Conservation (phyloP, 1,140 invertebrate genomes). For the Mamestra configurata region DNA sequence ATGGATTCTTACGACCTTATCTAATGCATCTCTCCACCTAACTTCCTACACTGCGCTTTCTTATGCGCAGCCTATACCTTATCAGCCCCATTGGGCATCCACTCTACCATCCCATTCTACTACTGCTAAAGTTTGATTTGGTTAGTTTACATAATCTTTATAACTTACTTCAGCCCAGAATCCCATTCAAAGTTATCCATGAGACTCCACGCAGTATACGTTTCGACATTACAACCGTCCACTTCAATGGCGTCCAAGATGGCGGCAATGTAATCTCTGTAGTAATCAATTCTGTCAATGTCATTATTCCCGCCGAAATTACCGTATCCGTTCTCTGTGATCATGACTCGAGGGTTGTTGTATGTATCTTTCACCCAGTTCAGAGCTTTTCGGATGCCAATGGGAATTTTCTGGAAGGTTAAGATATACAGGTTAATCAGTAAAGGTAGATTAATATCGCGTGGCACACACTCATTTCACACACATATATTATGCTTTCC, state of each 20-base stretch:
- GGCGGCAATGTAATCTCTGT: conserved; percentile 88
- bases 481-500: too few species aligned
- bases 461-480: too few species aligned
- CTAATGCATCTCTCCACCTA: too few species aligned
- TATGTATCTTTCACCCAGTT: conserved; percentile 76
- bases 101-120: background rate
- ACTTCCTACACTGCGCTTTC: too few species aligned
- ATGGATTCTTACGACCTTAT: too few species aligned
- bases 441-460: too few species aligned
- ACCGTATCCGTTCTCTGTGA: conserved; percentile 86
- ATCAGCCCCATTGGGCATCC: background rate
- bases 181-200: conserved; percentile 81
- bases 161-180: conserved; percentile 63
- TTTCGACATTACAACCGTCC: conserved; percentile 68
- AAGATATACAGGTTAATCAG: background rate
- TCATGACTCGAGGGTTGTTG: conserved; percentile 72
- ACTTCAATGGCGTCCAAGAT: conserved; percentile 72
- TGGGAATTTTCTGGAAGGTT: conserved; percentile 66
- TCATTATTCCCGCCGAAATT: conserved; percentile 86
- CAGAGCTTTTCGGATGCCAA: conserved; percentile 71
- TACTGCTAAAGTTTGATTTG: background rate
- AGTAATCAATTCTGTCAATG: conserved; percentile 86
- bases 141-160: background rate
- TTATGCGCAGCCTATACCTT: too few species aligned
- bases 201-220: conserved; percentile 75